A percentile compares a stretch with the other conserved stretches of the same genome.
These are phyloP conservation scores for Zosterops pallidus DNA, from an alignment of 2,113 vertebrate species.

Conservation along the genomic window DNA sequence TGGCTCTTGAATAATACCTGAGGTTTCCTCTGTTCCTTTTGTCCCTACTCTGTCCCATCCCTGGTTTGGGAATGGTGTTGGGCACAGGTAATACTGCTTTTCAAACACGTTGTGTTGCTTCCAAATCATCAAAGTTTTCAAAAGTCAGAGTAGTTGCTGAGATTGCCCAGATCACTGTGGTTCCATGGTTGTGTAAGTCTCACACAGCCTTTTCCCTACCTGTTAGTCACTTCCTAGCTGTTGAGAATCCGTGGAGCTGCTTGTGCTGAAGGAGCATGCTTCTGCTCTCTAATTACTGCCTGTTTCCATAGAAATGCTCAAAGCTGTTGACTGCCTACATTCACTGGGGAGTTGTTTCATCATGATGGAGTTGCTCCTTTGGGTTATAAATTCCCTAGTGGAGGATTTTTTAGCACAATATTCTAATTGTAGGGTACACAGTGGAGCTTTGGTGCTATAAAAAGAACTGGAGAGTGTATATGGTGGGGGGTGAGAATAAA, in stretches of 20 bases:
- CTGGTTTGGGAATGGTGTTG: neutral
- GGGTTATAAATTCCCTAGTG: neutral
- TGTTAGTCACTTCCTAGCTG: neutral
- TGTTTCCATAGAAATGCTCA: conserved; percentile 2
- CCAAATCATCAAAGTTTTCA: neutral
- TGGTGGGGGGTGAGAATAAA: neutral
- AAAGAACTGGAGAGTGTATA: neutral
- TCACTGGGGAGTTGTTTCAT: neutral
- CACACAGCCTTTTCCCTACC: neutral
- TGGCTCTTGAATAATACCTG: neutral
- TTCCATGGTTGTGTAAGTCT: neutral
- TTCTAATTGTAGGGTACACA: neutral
- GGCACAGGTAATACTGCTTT: neutral
- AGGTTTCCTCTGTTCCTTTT: neutral
- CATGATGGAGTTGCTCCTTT: neutral
- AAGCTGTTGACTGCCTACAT: neutral
- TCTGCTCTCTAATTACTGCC: neutral
- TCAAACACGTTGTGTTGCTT: neutral
- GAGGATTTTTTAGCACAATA: neutral
- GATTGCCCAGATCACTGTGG: neutral
- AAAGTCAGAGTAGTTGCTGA: neutral
- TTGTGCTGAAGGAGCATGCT: neutral
- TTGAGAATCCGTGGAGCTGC: neutral
- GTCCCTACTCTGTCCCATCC: neutral
- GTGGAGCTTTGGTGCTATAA: neutral